Percentiles rank a stretch among this genome's conserved stretches.
Conservation (phyloP, 2,797 vertebrate species). For the Petrocephalus sullivani region DNA sequence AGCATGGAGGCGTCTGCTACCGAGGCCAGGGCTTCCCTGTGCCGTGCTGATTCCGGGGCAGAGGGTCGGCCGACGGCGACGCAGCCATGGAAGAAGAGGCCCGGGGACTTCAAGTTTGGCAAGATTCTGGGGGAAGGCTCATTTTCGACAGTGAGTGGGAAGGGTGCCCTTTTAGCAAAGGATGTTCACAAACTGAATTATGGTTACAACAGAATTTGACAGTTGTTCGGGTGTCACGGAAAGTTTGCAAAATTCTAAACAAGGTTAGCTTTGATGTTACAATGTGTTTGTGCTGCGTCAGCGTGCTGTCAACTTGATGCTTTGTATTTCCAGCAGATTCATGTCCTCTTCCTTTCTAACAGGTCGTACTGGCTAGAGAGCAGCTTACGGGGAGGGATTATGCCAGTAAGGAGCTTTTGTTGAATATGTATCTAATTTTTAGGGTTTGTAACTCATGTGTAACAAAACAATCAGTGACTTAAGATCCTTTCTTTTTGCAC, state of each 20-base stretch:
- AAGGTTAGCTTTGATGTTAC: not conserved
- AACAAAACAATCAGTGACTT: not conserved
- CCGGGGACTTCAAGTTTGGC: slow-evolving; percentile 94
- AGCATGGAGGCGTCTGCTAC: slow-evolving; percentile 76
- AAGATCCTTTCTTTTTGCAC: not conserved
- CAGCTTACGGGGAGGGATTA: slow-evolving; percentile 88
- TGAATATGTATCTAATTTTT: slow-evolving; percentile 4
- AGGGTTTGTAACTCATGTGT: not conserved
- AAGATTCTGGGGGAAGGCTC: slow-evolving; percentile 98
- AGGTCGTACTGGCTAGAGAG: slow-evolving; percentile 97
- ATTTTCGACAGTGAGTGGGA: slow-evolving; percentile 94
- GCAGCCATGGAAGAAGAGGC: slow-evolving; percentile 91
- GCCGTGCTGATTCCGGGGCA: slow-evolving; percentile 59
- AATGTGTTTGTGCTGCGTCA: too few species aligned
- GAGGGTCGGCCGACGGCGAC: slow-evolving; percentile 47
- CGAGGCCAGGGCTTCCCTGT: slow-evolving; percentile 60
- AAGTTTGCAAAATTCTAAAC: not conserved
- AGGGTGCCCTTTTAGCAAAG: slow-evolving; percentile 96
- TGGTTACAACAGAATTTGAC: not conserved
- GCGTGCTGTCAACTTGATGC: not conserved
- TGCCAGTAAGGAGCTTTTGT: slow-evolving; percentile 79
- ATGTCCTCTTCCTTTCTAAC: slow-evolving; percentile 25
- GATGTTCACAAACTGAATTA: slow-evolving; percentile 81
- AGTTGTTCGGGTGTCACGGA: not conserved
- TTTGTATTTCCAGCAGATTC: not conserved